phyloP scores from a whole-genome alignment of 2,113 vertebrate genomes.

The Nasalis larvatus region DNA sequence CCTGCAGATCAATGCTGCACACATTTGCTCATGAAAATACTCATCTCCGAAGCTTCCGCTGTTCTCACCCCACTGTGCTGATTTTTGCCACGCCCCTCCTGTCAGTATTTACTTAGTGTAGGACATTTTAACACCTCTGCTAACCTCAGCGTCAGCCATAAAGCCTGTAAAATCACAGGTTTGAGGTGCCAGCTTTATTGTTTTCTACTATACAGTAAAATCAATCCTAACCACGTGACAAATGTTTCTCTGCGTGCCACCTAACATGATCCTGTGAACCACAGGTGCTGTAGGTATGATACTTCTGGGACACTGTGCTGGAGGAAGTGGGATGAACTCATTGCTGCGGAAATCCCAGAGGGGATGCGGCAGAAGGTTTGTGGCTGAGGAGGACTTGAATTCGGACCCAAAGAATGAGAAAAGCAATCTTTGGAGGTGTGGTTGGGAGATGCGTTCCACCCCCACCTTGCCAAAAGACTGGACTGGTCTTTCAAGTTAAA shows the following conservation, averaged over 20 bases:
- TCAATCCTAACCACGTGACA: accelerated
- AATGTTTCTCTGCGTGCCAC: neutral
- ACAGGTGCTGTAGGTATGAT: accelerated
- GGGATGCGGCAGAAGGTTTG: accelerated
- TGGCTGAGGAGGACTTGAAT: neutral
- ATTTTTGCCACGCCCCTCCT: neutral
- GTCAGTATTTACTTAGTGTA: neutral
- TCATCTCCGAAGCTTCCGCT: neutral
- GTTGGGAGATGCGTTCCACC: neutral
- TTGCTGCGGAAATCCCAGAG: neutral
- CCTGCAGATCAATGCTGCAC: neutral
- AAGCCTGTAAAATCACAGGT: neutral
- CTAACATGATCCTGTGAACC: neutral
- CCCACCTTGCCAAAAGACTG: neutral
- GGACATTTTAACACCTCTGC: neutral
- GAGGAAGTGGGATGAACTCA: neutral
- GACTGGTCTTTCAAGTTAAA: neutral
- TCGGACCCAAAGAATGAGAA: neutral
- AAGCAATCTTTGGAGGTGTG: neutral
- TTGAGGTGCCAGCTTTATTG: neutral
- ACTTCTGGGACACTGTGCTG: neutral
- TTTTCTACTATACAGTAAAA: neutral
- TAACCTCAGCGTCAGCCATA: neutral
- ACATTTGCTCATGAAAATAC: neutral
- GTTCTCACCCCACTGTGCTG: neutral